Evolutionary conservation across 2,888 invertebrate species (phyloP), one percentile per base, ranked within the genome.

Genomic region (Julus scandinavius): DNA sequence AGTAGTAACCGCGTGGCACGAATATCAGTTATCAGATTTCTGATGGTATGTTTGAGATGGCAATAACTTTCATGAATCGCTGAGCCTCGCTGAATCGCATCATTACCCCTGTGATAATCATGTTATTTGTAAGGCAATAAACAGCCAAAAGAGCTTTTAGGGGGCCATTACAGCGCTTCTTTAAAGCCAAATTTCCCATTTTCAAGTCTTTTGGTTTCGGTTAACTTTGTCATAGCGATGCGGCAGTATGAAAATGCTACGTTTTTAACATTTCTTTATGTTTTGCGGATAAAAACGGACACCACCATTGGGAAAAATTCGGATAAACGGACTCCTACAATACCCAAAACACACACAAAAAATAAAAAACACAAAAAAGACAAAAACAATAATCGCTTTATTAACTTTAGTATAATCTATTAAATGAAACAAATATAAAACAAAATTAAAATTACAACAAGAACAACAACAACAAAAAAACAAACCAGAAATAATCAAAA

Each of bases 11-110:
- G 38, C 29, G 80, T 38, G 80, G 1, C 38, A 38, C 38, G 80
- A 80, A 80, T 80, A 80, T 80, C 80, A 80, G 80, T 80, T 80
- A 80, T 80, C 80, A 80, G 80, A 80, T 80, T 80, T 9, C 13
- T 38, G 80, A 80, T 80, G 80, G 80, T 3, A 80, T 80, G 80
- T 80, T 80, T 80, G 80, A 38, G 80, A 80, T 80, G 15, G 80
- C 38, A 80, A 80, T 80, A 80, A 38, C 38, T 80, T 13, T 80
- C 38, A 38, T 38, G 80, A 80, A 80, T 80, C 38, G 11, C 38
- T 80, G 80, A 80, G 80, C 13, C 38, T 80, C 11, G 38, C 80
- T 80, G 7, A 80, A 80, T 38, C 80, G 80, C 80, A 80, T 80
- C 80, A 80, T 80, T 80, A 80, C 80, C 80, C 80, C 5, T 13